phyloP scores from a whole-genome alignment of 2,113 vertebrate species.

The Pipa parva region DNA sequence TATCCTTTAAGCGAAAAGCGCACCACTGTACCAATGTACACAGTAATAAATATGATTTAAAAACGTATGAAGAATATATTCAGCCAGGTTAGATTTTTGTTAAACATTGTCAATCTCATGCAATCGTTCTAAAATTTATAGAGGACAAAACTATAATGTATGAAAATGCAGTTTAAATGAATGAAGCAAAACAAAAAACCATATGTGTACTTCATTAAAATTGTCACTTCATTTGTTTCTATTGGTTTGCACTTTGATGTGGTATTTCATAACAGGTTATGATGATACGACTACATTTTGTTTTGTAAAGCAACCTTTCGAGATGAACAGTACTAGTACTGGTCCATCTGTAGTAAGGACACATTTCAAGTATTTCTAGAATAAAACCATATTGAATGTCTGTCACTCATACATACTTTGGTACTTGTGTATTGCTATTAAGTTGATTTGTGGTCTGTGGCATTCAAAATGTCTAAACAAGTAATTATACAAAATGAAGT shows the following conservation, averaged over 20 bases:
- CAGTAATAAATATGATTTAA: too few species aligned
- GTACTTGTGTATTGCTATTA: conserved; percentile 5
- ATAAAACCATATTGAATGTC: background rate
- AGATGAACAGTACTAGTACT: conserved; percentile 5
- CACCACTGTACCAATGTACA: too few species aligned
- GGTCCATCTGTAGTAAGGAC: conserved; percentile 11
- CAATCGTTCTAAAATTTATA: conserved; percentile 25
- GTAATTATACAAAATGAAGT: background rate
- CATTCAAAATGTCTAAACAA: conserved; percentile 7
- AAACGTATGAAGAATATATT: too few species aligned
- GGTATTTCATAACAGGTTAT: conserved; percentile 21
- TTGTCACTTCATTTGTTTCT: conserved; percentile 37
- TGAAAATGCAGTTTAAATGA: conserved; percentile 36
- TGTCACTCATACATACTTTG: conserved; percentile 2
- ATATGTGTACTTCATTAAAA: conserved; percentile 28
- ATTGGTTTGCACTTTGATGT: conserved; percentile 31
- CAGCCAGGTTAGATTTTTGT: too few species aligned
- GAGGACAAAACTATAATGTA: conserved; percentile 43
- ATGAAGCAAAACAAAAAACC: conserved; percentile 18
- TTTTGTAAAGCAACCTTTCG: conserved; percentile 24
- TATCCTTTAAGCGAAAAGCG: too few species aligned
- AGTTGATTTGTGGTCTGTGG: conserved; percentile 11
- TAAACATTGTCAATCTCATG: too few species aligned
- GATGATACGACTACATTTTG: conserved; percentile 3
- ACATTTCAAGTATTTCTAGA: background rate